phyloP scores from a whole-genome alignment of 64 coral and sea anemone species.

The Pocillopora verrucosa region DNA sequence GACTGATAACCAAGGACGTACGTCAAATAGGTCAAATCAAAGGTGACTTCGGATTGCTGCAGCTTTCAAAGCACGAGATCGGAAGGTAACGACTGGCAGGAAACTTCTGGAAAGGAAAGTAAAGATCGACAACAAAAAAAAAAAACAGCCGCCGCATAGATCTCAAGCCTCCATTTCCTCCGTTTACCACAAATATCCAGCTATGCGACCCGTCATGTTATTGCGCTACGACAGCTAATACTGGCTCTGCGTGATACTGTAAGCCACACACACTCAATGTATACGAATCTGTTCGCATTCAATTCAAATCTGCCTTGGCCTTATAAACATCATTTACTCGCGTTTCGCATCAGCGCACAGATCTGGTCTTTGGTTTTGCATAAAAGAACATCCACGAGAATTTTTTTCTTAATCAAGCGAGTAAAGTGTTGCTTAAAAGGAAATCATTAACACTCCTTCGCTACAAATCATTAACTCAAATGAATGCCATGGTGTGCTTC shows the following conservation, averaged over 20 bases:
- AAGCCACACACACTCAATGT: not conserved
- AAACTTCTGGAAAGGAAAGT: not conserved
- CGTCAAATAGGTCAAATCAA: not conserved
- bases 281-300: not conserved
- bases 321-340: not conserved
- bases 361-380: not conserved
- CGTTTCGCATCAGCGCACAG: not conserved
- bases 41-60: not conserved
- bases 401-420: not conserved
- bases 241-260: not conserved
- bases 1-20: not conserved
- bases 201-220: not conserved
- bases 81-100: not conserved
- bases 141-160: not conserved
- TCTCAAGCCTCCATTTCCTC: not conserved
- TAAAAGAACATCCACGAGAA: conserved; percentile 18
- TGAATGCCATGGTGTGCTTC: not conserved
- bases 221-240: not conserved
- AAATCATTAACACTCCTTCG: not conserved
- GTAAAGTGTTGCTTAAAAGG: not conserved
- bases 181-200: not conserved
- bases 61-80: not conserved
- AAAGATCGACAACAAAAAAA: too few relatives aligned
- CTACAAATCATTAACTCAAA: conserved; percentile 8
- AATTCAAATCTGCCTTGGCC: not conserved